Evolutionary conservation across 1,140 invertebrate species (phyloP).

Genomic region (Rhyacophila brunnea): DNA sequence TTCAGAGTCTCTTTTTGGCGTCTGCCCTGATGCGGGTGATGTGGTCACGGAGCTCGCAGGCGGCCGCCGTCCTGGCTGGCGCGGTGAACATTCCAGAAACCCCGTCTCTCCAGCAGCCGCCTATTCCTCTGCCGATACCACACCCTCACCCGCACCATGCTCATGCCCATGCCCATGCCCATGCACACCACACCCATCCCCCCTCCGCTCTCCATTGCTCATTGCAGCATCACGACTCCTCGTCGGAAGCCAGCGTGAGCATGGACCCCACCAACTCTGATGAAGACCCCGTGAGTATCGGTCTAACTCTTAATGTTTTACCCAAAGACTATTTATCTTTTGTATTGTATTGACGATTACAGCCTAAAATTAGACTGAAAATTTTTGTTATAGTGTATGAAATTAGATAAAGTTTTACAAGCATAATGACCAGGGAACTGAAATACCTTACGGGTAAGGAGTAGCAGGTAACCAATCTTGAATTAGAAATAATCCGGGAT

Average conservation of each 20-base stretch:
- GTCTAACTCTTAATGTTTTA: too few species aligned
- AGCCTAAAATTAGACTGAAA: too few species aligned
- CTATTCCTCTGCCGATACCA: constrained; percentile 41
- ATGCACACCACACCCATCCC: constrained; percentile 1
- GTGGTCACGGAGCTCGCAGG: constrained; percentile 73
- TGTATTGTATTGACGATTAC: too few species aligned
- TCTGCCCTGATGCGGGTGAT: constrained; percentile 87
- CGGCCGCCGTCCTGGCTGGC: constrained; percentile 48
- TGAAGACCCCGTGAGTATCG: constrained; percentile 49
- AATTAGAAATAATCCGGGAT: too few species aligned
- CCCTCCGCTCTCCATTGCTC: constrained; percentile 16
- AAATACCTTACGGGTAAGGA: too few species aligned
- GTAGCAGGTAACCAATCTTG: too few species aligned
- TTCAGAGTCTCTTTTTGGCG: constrained; percentile 83
- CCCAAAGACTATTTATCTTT: too few species aligned
- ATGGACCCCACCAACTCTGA: constrained; percentile 78
- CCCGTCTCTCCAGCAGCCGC: constrained; percentile 56
- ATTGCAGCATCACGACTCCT: constrained; percentile 54
- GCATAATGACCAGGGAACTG: too few species aligned
- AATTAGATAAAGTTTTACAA: background rate
- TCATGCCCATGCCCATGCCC: constrained; percentile 37
- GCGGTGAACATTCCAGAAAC: constrained; percentile 54
- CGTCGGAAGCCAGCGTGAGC: constrained; percentile 70
- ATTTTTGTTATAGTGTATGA: background rate
- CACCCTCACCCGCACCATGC: constrained; percentile 33